Evolutionary conservation across 1,140 invertebrate species (phyloP).

Genomic region (Drosophila busckii): DNA sequence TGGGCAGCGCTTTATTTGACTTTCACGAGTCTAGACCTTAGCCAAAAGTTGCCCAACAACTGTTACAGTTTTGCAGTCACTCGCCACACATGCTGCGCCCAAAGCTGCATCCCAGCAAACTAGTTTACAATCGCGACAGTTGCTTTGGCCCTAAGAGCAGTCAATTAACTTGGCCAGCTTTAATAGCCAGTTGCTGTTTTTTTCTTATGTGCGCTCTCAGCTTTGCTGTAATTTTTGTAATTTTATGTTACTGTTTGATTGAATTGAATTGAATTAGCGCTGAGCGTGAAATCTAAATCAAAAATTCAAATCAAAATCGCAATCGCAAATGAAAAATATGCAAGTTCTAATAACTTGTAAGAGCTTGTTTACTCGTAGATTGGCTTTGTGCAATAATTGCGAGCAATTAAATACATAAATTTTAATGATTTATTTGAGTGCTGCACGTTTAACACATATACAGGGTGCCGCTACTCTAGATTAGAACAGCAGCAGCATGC

Average conservation of each 20-base stretch:
- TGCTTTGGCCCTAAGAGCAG: slow-evolving; percentile 20
- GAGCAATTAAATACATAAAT: slow-evolving; percentile 75
- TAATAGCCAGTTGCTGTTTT: slow-evolving; percentile 26
- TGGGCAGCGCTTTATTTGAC: no score
- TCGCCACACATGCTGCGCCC: no score
- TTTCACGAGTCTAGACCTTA: no score
- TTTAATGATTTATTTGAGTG: slow-evolving; percentile 72
- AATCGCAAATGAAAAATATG: slow-evolving; percentile 2
- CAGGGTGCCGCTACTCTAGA: slow-evolving; percentile 34
- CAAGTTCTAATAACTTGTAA: slow-evolving; percentile 8
- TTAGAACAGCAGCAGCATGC: not conserved
- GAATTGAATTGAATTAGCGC: slow-evolving; percentile 50
- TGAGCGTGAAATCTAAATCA: slow-evolving; percentile 19
- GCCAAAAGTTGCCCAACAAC: no score
- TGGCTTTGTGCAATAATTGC: slow-evolving; percentile 64
- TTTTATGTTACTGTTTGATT: slow-evolving; percentile 67
- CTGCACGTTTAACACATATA: slow-evolving; percentile 46
- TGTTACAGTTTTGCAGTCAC: no score
- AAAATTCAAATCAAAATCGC: slow-evolving; percentile 1
- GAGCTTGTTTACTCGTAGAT: slow-evolving; percentile 33
- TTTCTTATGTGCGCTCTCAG: not conserved
- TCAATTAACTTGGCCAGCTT: slow-evolving; percentile 40
- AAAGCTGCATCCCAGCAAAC: no score
- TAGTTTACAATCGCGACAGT: slow-evolving; percentile 17
- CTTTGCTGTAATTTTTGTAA: slow-evolving; percentile 59